Conservation (phyloP, 2,888 invertebrate species). For the Conistra vaccinii region DNA sequence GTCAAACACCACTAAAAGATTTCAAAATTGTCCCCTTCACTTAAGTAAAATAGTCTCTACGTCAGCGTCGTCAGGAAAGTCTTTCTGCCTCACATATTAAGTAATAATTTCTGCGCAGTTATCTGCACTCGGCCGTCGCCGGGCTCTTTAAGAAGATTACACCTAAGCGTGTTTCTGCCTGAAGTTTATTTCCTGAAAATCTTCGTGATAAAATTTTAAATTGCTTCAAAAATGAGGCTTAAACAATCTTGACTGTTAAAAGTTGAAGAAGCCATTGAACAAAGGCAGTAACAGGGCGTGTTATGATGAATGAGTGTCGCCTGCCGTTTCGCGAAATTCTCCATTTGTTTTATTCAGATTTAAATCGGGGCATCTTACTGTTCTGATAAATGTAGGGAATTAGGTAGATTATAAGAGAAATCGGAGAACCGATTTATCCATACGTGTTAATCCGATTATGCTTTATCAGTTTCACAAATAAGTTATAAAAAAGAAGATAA, state of each 20-base stretch:
- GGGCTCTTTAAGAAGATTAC: conserved; percentile 55
- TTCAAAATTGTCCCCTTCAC: neutral
- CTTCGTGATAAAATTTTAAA: conserved; percentile 30
- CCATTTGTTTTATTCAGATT: conserved; percentile 40
- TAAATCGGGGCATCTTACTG: conserved; percentile 27
- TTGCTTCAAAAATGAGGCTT: conserved; percentile 20
- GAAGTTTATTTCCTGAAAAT: conserved; percentile 37
- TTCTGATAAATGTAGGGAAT: conserved; percentile 11
- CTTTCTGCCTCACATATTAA: conserved; percentile 30
- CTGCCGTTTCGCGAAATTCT: conserved; percentile 17
- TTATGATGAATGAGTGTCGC: conserved; percentile 36
- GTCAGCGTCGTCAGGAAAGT: neutral
- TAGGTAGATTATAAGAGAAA: neutral
- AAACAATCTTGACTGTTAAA: conserved; percentile 24
- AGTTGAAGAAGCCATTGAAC: conserved; percentile 26
- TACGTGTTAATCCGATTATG: neutral
- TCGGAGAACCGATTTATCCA: conserved; percentile 3
- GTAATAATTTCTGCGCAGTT: conserved; percentile 49
- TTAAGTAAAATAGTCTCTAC: conserved; percentile 7
- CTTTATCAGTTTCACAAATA: conserved; percentile 11
- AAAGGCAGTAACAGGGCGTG: conserved; percentile 30
- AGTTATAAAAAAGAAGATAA: neutral
- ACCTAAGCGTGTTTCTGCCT: conserved; percentile 35
- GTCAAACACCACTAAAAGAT: neutral
- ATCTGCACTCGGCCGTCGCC: conserved; percentile 44